Evolutionary conservation across 2,113 vertebrate species (phyloP), one percentile per base, ranked within the genome.

Genomic region (Nymphicus hollandicus): DNA sequence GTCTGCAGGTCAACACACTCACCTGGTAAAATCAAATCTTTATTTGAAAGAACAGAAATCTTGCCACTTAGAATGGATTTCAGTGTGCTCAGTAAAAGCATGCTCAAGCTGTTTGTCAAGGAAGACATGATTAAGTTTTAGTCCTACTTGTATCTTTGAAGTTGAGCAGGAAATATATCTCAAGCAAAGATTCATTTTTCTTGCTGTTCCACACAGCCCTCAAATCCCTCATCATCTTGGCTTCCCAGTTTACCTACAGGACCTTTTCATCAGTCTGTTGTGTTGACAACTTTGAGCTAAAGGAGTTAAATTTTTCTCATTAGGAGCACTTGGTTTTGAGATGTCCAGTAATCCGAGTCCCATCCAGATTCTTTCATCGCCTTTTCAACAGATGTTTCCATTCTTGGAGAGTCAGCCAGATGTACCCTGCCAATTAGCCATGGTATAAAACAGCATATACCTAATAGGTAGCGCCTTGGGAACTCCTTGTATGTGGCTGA

Each of bases 371-470:
- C 74, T 91, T 95, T 92, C 81, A 72, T 91, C 41, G 3, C 82
- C 60, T 83, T 93, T 88, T 55, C 85, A 95, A 64, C 86, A 92
- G 79, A 74, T 91, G 77, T 91, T 97, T 96, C 44, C 44, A 49
- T 92, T 95, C 72, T 50, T 78, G 70, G 68, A 64, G 64, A 66
- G 52, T 56, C 23, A 66, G 65, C 77, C 80, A 84, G 86, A 86
- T 81, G 61, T 76, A 79, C 63, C 52, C 53, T 81, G 86, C 74
- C 69, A 85, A 71, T 94, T 81, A 97, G 63, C 27, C 24, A 3
- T 65, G 78, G 35, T 55, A 33, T 78, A 35, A 88, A 92, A 91
- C 44, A 49, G 28, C 44, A 44, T 35, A 8, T 55, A 60, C 39
- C 35, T 96, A 88, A 95, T 91, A 86, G 69, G 63, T 73, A 86